These are phyloP conservation scores for Phrynosoma platyrhinos DNA, from an alignment of 2,113 vertebrate species.

Conservation along the genomic window DNA sequence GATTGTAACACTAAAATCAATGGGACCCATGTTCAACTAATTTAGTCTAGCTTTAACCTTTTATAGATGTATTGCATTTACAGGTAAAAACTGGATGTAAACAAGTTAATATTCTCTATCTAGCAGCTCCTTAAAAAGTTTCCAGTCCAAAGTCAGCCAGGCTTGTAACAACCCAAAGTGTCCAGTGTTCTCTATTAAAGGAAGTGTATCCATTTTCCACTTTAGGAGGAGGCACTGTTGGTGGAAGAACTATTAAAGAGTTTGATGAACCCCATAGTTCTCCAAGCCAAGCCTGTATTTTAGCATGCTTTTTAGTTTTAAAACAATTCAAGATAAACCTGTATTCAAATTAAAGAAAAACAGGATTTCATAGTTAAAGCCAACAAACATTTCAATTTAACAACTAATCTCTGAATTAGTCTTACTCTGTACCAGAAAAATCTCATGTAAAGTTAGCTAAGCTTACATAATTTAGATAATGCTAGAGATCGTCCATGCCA, in stretches of 20 bases:
- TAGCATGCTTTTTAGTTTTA: constrained; percentile 62
- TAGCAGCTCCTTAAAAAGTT: constrained; percentile 75
- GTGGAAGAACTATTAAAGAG: constrained; percentile 74
- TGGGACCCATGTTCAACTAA: background rate
- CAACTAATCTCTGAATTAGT: constrained; percentile 56
- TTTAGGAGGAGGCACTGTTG: constrained; percentile 77
- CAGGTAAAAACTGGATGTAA: constrained; percentile 62
- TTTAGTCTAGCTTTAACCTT: constrained; percentile 1
- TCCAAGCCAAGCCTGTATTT: constrained; percentile 53
- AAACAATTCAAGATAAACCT: constrained; percentile 60
- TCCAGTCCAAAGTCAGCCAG: constrained; percentile 58
- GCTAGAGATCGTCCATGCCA: constrained; percentile 70
- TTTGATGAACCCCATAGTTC: constrained; percentile 71
- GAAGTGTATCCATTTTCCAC: constrained; percentile 67
- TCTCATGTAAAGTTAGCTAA: constrained; percentile 69
- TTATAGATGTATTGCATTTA: constrained; percentile 59
- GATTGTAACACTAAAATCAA: background rate
- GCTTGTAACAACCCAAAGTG: constrained; percentile 58
- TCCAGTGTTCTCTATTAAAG: constrained; percentile 75
- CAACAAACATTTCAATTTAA: constrained; percentile 72
- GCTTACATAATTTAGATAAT: constrained; percentile 72
- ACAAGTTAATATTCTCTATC: constrained; percentile 71
- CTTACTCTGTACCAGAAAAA: constrained; percentile 69
- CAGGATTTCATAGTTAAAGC: constrained; percentile 59
- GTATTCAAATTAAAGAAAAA: constrained; percentile 58